phyloP scores from a whole-genome alignment of 23 tunicate genomes.

The Clavelina lepadiformis region DNA sequence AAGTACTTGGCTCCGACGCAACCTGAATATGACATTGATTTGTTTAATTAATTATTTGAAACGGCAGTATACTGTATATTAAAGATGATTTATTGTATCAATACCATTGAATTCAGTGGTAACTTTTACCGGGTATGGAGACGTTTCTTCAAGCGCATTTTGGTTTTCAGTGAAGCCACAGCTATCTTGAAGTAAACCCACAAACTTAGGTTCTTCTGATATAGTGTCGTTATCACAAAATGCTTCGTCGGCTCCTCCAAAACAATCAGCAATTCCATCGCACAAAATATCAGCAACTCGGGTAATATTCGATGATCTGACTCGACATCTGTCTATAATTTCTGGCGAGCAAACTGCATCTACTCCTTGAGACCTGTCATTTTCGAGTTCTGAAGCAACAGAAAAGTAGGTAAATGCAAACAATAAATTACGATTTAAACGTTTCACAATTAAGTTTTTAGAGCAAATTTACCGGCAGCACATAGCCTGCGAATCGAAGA shows the following conservation, averaged over 20 bases:
- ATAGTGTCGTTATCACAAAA: constrained; percentile 15
- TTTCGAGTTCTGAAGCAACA: too few relatives aligned
- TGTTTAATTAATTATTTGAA: too few relatives aligned
- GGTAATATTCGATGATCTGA: constrained; percentile 7
- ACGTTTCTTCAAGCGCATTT: not conserved
- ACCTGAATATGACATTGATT: constrained; percentile 2
- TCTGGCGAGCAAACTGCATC: constrained; percentile 36
- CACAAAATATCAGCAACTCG: constrained; percentile 46
- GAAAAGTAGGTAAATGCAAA: too few relatives aligned
- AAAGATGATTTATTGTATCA: too few relatives aligned
- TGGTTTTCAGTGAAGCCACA: not conserved
- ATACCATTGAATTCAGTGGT: too few relatives aligned
- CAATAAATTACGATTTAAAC: too few relatives aligned
- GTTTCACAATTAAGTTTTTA: not conserved
- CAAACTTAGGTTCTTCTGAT: not conserved
- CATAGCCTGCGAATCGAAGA: constrained; percentile 20
- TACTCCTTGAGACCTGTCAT: too few relatives aligned
- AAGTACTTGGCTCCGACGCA: constrained; percentile 1
- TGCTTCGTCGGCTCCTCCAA: constrained; percentile 85
- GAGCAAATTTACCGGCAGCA: constrained; percentile 17
- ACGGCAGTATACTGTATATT: too few relatives aligned
- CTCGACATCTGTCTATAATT: constrained; percentile 33
- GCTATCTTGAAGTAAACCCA: not conserved
- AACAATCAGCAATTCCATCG: constrained; percentile 71
- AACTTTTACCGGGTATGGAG: too few relatives aligned